phyloP scores from a whole-genome alignment of 2,113 vertebrate species.

The Gila orcuttii region DNA sequence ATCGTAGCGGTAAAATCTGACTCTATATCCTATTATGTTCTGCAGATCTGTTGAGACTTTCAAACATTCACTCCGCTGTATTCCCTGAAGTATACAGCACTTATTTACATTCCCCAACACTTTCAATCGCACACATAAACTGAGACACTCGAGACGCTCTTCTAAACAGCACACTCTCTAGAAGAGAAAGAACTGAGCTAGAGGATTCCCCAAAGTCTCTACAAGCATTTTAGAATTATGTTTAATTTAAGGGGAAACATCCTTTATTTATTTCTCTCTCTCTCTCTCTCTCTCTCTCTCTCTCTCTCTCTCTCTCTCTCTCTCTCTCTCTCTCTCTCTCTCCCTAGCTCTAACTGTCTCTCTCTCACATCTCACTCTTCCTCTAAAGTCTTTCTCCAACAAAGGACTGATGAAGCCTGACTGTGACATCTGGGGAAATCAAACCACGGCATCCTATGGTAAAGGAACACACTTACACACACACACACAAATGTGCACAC shows the following conservation, averaged over 20 bases:
- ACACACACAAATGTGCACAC: conserved; percentile 41
- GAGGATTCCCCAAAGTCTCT: conserved; percentile 59
- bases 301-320: conserved; percentile 42
- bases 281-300: conserved; percentile 1
- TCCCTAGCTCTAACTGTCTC: conserved; percentile 1
- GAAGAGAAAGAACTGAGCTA: conserved; percentile 43
- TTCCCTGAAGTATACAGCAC: conserved; percentile 53
- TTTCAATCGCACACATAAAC: conserved; percentile 44
- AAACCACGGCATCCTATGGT: conserved; percentile 59
- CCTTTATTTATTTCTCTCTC: conserved; percentile 69
- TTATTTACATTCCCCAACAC: conserved; percentile 51
- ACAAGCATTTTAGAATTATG: conserved; percentile 68
- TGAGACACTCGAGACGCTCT: conserved; percentile 48
- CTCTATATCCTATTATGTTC: neutral
- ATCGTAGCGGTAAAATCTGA: neutral
- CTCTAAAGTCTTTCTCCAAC: conserved; percentile 64
- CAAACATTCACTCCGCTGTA: conserved; percentile 44
- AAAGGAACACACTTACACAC: conserved; percentile 31
- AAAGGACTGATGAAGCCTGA: conserved; percentile 67
- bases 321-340: neutral
- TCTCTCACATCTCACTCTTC: conserved; percentile 50
- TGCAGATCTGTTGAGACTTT: conserved; percentile 48
- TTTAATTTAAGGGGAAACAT: conserved; percentile 76
- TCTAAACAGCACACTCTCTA: conserved; percentile 41
- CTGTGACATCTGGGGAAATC: conserved; percentile 73